These are phyloP conservation scores for Centroberyx gerrardi DNA, from an alignment of 2,797 vertebrate genomes.

Conservation along the genomic window DNA sequence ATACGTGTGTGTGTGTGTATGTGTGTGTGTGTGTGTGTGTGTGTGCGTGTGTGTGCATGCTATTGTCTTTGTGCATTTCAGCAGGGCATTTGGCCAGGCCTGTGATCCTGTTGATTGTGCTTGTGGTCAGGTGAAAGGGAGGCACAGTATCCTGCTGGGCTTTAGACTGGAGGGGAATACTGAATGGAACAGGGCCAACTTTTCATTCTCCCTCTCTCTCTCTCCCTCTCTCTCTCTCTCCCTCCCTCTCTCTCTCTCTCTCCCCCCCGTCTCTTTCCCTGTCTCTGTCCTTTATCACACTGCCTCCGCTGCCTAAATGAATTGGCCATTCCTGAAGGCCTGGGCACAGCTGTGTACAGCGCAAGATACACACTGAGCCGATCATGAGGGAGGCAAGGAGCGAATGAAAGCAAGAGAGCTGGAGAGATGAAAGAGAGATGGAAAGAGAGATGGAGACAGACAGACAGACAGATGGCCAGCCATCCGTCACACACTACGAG, in stretches of 20 bases:
- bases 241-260: background rate
- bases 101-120: slow-evolving; percentile 63
- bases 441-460: slow-evolving; percentile 38
- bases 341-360: slow-evolving; percentile 78
- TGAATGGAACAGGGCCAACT: slow-evolving; percentile 63
- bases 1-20: background rate
- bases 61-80: slow-evolving; percentile 28
- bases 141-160: slow-evolving; percentile 45
- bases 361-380: slow-evolving; percentile 53
- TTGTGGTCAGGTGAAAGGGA: slow-evolving; percentile 66
- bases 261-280: background rate
- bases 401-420: slow-evolving; percentile 18
- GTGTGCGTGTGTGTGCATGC: background rate
- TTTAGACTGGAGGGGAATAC: slow-evolving; percentile 55
- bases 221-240: slow-evolving; percentile 9
- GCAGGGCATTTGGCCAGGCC: slow-evolving; percentile 40
- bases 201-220: slow-evolving; percentile 41
- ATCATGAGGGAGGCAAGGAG: slow-evolving; percentile 53
- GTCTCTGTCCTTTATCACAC: slow-evolving; percentile 35
- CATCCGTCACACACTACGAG: slow-evolving; percentile 32
- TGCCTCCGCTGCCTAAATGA: slow-evolving; percentile 67
- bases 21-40: slow-evolving; percentile 8
- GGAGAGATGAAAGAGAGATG: slow-evolving; percentile 22
- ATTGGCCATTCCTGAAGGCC: slow-evolving; percentile 76
- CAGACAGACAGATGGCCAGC: slow-evolving; percentile 46